These are phyloP conservation scores for Coptodon bakossiorum DNA, from an alignment of 2,113 vertebrate species.

Conservation along the genomic window DNA sequence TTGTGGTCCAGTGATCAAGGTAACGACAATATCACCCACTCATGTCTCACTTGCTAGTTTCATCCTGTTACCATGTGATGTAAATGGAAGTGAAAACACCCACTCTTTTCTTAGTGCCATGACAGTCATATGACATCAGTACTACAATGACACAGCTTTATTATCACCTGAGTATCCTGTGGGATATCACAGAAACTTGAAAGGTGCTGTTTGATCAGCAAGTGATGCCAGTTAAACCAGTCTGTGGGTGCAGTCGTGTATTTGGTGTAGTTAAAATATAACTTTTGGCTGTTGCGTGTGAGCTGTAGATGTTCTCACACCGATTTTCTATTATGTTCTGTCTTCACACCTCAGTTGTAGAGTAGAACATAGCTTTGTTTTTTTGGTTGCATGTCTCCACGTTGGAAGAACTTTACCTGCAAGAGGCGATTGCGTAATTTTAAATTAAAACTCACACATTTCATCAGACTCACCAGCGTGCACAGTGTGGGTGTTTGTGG, in stretches of 20 bases:
- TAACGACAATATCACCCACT: constrained; percentile 38
- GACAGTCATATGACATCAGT: constrained; percentile 58
- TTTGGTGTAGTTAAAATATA: background rate
- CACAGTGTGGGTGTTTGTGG: constrained; percentile 38
- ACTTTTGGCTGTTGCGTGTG: background rate
- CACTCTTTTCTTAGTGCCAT: constrained; percentile 28
- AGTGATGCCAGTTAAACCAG: background rate
- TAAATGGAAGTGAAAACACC: constrained; percentile 67
- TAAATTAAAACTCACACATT: background rate
- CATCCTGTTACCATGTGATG: constrained; percentile 52
- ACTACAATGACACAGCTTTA: constrained; percentile 49
- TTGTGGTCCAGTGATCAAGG: constrained; percentile 38
- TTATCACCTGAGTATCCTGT: constrained; percentile 12
- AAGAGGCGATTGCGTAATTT: background rate
- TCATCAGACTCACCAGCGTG: background rate
- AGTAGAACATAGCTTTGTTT: background rate
- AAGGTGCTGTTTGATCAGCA: background rate
- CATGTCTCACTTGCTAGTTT: constrained; percentile 43
- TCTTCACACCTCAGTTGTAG: background rate
- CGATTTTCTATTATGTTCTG: background rate
- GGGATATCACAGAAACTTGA: background rate
- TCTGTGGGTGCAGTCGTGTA: background rate
- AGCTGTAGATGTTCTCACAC: background rate
- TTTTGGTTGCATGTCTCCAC: background rate
- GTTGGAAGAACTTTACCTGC: background rate